Conservation (phyloP, 2,888 invertebrate genomes). For the Drosophila meridiana region DNA sequence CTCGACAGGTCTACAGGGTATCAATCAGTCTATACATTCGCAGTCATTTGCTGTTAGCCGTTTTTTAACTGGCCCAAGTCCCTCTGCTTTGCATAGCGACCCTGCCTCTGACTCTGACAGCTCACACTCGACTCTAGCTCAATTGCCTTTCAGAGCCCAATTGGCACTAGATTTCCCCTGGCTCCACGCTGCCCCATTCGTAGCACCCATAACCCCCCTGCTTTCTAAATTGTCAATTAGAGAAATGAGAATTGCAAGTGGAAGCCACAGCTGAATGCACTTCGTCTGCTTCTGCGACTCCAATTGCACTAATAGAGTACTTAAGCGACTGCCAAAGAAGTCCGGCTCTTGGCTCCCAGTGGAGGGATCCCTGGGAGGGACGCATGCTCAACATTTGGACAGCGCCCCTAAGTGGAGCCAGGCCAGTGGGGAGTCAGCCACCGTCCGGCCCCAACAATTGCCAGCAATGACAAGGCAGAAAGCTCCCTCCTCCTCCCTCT, state of each 20-base stretch:
- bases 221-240: conserved; percentile 40
- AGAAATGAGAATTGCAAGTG: conserved; percentile 7
- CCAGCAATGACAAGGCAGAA: conserved; percentile 60
- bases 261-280: conserved; percentile 28
- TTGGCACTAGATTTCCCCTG: conserved; percentile 2
- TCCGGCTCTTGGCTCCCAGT: conserved; percentile 16
- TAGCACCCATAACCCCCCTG: not conserved
- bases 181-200: not conserved
- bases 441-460: conserved; percentile 23
- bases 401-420: conserved; percentile 25
- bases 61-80: not conserved
- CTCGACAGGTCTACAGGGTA: not conserved
- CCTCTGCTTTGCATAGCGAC: not conserved
- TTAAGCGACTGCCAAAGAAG: conserved; percentile 47
- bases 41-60: not conserved
- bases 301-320: conserved; percentile 77
- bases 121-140: too few relatives aligned
- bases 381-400: conserved; percentile 43
- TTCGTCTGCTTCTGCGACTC: conserved; percentile 31
- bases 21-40: not conserved
- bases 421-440: conserved; percentile 6
- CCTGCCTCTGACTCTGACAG: not conserved
- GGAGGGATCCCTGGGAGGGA: not conserved
- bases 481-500: not conserved
- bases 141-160: conserved; percentile 13